A percentile compares a stretch with the other conserved stretches of the same genome.
phyloP scores from a whole-genome alignment of 2,797 vertebrate genomes.

The Silurus aristotelis region DNA sequence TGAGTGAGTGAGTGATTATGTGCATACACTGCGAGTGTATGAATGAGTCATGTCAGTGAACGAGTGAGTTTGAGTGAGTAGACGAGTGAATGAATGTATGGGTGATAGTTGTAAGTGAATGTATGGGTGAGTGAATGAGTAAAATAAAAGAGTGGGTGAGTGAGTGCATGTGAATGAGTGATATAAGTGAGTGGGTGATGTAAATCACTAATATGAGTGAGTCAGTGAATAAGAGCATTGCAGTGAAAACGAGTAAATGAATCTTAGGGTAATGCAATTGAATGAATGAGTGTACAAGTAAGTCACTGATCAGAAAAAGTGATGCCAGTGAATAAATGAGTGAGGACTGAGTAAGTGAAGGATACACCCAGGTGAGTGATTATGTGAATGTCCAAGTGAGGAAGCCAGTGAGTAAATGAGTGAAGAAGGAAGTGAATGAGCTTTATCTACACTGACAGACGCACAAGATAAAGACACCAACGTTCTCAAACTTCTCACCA shows the following conservation, averaged over 20 bases:
- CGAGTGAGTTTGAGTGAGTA: neutral
- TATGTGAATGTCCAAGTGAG: neutral
- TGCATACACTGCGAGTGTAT: neutral
- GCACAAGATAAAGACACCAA: neutral
- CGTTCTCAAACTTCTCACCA: neutral
- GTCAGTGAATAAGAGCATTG: too few species aligned
- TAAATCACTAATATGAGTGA: neutral
- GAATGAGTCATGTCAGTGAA: too few species aligned
- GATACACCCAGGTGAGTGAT: neutral
- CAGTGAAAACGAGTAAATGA: neutral
- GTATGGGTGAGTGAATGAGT: neutral
- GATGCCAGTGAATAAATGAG: neutral
- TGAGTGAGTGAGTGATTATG: neutral
- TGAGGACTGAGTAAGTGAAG: neutral
- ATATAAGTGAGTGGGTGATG: too few species aligned
- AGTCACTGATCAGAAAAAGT: neutral
- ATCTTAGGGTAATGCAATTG: neutral
- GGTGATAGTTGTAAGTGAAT: neutral
- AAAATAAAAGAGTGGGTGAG: neutral
- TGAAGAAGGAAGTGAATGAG: neutral
- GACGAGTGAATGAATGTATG: neutral
- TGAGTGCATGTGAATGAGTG: neutral
- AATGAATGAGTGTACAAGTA: neutral
- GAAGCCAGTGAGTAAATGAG: neutral
- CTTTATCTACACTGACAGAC: slow-evolving; percentile 19